Conservation (phyloP, 1,140 invertebrate genomes). For the Heliothis virescens region DNA sequence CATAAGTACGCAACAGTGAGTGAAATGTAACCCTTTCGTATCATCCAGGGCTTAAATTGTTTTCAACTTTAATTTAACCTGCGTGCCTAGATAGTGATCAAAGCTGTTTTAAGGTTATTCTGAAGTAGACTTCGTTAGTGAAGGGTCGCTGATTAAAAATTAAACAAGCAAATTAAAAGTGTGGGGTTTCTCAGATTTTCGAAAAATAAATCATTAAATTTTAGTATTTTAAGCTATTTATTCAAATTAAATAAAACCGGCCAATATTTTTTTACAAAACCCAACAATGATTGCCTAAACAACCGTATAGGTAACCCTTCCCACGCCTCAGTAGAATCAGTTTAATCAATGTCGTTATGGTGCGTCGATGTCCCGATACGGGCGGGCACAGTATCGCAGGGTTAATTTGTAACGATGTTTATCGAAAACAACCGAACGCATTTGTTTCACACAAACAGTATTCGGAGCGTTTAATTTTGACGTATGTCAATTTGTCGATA, state of each 20-base stretch:
- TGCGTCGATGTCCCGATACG: conserved; percentile 66
- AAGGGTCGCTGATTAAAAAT: conserved; percentile 3
- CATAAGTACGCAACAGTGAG: too few relatives aligned
- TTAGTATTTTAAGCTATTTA: neutral
- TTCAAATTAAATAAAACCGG: neutral
- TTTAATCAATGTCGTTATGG: conserved; percentile 71
- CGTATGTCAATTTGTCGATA: conserved; percentile 48
- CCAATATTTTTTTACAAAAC: conserved; percentile 1
- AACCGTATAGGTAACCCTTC: conserved; percentile 47
- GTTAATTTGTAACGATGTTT: conserved; percentile 79
- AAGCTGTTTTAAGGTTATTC: neutral
- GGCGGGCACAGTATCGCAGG: conserved; percentile 44
- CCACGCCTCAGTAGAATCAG: conserved; percentile 49
- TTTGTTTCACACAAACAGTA: conserved; percentile 58
- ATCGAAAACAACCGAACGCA: conserved; percentile 62
- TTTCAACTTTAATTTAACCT: conserved; percentile 39
- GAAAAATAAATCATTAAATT: too few relatives aligned
- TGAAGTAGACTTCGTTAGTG: neutral
- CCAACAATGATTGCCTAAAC: conserved; percentile 9
- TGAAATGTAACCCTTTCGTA: too few relatives aligned
- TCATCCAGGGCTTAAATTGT: conserved; percentile 33
- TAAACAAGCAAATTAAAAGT: neutral
- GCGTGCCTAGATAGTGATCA: conserved; percentile 34
- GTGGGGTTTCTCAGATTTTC: neutral
- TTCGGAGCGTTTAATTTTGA: conserved; percentile 54